Evolutionary conservation across 1,140 invertebrate species (phyloP).

Genomic region (Cecropterus lyciades): DNA sequence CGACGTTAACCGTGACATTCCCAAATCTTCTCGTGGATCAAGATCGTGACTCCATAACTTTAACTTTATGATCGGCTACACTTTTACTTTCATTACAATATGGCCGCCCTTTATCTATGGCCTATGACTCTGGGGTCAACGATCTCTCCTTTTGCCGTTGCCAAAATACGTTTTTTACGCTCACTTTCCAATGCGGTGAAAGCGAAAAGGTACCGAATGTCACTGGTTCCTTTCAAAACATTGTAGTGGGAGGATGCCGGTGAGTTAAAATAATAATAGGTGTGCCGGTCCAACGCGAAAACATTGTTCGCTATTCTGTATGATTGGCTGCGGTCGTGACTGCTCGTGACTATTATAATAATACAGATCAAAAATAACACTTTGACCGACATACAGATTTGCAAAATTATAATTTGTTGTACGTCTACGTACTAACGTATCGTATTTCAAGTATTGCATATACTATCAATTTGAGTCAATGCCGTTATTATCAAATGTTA

Average conservation of each 20-base stretch:
- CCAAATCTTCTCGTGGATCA: conserved; percentile 77
- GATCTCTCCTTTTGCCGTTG: conserved; percentile 76
- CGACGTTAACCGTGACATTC: conserved; percentile 78
- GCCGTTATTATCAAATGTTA: no score
- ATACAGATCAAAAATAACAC: conserved; percentile 8
- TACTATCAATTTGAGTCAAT: not conserved
- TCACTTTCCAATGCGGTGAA: conserved; percentile 84
- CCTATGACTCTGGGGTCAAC: conserved; percentile 75
- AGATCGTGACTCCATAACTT: conserved; percentile 64
- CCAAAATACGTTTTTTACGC: conserved; percentile 83
- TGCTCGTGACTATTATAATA: conserved; percentile 9
- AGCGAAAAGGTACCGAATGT: conserved; percentile 83
- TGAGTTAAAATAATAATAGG: conserved; percentile 66
- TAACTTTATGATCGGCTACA: conserved; percentile 45
- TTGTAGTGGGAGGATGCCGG: conserved; percentile 77
- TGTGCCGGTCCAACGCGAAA: conserved; percentile 11
- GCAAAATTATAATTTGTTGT: no score
- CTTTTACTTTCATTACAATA: conserved; percentile 79
- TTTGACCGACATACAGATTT: conserved; percentile 5
- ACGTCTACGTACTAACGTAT: not conserved
- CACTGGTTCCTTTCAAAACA: conserved; percentile 81
- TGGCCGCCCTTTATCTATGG: conserved; percentile 76
- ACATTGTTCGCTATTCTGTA: conserved; percentile 14
- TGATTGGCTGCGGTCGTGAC: conserved; percentile 4
- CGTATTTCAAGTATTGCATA: no score